These are phyloP conservation scores for Labrus mixtus DNA, from an alignment of 2,113 vertebrate species.

Conservation along the genomic window DNA sequence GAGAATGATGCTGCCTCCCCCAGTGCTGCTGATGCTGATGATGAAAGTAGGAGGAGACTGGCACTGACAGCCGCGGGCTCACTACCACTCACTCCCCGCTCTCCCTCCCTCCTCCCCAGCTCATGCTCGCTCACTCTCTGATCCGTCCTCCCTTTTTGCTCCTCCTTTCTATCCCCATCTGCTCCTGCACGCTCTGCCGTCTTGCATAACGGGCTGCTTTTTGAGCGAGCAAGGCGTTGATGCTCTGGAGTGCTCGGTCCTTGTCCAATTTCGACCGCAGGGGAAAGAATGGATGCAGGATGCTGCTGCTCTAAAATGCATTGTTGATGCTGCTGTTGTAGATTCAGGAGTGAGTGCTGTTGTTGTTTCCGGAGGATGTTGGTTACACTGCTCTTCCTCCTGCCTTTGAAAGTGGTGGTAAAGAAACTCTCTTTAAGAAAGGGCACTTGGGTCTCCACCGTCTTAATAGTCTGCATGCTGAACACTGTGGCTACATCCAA, in stretches of 20 bases:
- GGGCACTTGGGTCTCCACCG: conserved; percentile 82
- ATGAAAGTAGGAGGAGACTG: conserved; percentile 74
- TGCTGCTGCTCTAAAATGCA: conserved; percentile 74
- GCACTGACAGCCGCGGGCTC: conserved; percentile 76
- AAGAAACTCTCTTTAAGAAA: conserved; percentile 83
- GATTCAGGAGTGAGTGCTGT: conserved; percentile 51
- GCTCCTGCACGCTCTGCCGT: conserved; percentile 78
- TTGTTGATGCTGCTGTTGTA: conserved; percentile 74
- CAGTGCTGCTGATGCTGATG: conserved; percentile 71
- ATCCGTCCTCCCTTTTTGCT: conserved; percentile 80
- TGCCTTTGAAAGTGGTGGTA: conserved; percentile 81
- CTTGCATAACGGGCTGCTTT: conserved; percentile 89
- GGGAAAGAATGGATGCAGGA: conserved; percentile 24
- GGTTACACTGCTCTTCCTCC: conserved; percentile 80
- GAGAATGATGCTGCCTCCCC: conserved; percentile 71
- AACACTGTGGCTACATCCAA: conserved; percentile 21
- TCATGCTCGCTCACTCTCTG: conserved; percentile 81
- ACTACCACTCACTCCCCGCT: conserved; percentile 81
- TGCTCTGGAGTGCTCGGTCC: conserved; percentile 83
- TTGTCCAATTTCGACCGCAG: conserved; percentile 78
- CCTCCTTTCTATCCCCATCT: conserved; percentile 84
- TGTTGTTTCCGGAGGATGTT: conserved; percentile 76
- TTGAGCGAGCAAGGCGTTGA: conserved; percentile 83
- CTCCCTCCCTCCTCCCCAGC: conserved; percentile 77
- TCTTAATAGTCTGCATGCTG: conserved; percentile 86